Evolutionary conservation across 2,888 invertebrate genomes (phyloP).

Genomic region (Bembecia ichneumoniformis): DNA sequence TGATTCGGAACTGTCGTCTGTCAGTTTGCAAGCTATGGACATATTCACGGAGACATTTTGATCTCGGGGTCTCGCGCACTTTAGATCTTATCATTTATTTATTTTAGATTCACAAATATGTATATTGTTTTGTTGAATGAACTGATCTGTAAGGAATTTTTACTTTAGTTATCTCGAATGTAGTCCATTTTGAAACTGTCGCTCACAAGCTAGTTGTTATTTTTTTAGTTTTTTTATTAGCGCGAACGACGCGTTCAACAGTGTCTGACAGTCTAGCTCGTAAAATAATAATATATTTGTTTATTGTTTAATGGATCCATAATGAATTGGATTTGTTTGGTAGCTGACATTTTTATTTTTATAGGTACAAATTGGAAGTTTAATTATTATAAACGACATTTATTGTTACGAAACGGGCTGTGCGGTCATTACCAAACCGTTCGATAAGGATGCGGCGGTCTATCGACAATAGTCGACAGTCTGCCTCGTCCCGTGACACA

Average conservation of each 20-base stretch:
- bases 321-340: background rate
- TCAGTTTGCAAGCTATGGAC: conserved; percentile 38
- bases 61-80: conserved; percentile 56
- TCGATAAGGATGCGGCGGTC: conserved; percentile 28
- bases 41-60: conserved; percentile 53
- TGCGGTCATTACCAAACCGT: conserved; percentile 58
- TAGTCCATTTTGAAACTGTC: conserved; percentile 25
- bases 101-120: conserved; percentile 37
- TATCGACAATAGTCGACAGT: conserved; percentile 11
- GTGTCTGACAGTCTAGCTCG: background rate
- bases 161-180: conserved; percentile 28
- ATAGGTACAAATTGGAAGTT: conserved; percentile 25
- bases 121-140: conserved; percentile 44
- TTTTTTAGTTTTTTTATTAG: conserved; percentile 11
- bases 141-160: conserved; percentile 22
- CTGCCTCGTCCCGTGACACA: conserved; percentile 29
- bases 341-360: conserved; percentile 12
- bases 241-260: background rate
- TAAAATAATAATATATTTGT: background rate
- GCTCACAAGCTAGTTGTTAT: conserved; percentile 34
- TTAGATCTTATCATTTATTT: conserved; percentile 28
- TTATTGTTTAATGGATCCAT: background rate
- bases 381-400: conserved; percentile 37
- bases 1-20: conserved; percentile 44
- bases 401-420: conserved; percentile 53